Evolutionary conservation across 2,888 invertebrate species (phyloP).

Genomic region (Busseola fusca): DNA sequence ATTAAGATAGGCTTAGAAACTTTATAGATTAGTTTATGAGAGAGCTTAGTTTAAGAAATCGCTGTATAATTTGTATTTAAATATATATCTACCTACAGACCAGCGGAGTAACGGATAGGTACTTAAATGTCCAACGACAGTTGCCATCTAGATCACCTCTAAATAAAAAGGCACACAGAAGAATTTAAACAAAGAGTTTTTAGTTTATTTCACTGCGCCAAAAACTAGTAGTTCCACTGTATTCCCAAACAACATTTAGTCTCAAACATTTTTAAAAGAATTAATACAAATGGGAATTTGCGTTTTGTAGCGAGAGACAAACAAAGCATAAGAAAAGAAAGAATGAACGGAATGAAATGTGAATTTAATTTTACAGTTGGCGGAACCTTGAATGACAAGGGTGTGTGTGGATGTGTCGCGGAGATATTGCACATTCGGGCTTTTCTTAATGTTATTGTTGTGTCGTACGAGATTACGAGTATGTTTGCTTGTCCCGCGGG

Average conservation of each 20-base stretch:
- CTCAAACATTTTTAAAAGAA: conserved; percentile 13
- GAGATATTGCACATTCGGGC: conserved; percentile 40
- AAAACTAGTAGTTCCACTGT: neutral
- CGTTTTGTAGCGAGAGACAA: conserved; percentile 37
- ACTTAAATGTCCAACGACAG: neutral
- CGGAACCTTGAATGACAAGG: conserved; percentile 73
- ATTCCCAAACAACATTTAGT: neutral
- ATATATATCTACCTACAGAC: neutral
- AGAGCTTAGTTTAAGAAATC: neutral
- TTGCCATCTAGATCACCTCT: too few relatives aligned
- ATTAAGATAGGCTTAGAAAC: neutral
- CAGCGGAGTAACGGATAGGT: neutral
- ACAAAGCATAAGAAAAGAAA: conserved; percentile 58
- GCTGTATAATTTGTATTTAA: neutral
- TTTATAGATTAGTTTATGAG: neutral
- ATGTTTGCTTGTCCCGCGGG: conserved; percentile 23
- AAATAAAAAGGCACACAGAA: neutral
- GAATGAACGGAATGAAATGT: conserved; percentile 68
- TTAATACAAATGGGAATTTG: conserved; percentile 36
- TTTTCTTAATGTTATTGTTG: conserved; percentile 44
- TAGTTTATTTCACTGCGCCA: neutral
- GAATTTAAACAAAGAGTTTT: neutral
- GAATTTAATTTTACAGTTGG: conserved; percentile 80
- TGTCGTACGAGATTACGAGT: conserved; percentile 31
- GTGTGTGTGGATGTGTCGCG: conserved; percentile 59